Conservation (phyloP, 2,797 vertebrate species). For the Rhinoraja longicauda region DNA sequence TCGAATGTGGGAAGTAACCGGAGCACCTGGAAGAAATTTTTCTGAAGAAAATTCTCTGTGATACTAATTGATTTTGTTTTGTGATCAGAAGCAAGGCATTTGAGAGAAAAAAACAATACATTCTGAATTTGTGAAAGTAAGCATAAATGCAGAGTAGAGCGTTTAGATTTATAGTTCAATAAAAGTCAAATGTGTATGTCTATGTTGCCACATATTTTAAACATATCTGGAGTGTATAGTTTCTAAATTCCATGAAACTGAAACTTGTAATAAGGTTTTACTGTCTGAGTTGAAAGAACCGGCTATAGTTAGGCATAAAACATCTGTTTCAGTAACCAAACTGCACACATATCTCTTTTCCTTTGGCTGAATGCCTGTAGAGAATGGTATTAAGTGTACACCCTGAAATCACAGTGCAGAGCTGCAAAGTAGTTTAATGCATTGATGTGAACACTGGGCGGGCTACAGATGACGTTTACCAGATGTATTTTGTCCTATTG, state of each 20-base stretch:
- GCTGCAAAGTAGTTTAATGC: neutral
- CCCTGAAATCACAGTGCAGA: neutral
- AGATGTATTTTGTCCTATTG: neutral
- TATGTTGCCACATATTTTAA: neutral
- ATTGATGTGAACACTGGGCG: neutral
- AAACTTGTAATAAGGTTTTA: neutral
- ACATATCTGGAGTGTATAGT: neutral
- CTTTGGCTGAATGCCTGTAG: neutral
- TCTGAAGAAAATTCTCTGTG: neutral
- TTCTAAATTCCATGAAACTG: neutral
- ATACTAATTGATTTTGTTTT: neutral
- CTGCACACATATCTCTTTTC: neutral
- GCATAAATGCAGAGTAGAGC: neutral
- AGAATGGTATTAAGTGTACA: neutral
- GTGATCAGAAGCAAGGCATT: neutral
- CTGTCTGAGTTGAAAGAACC: neutral
- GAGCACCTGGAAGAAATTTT: no score
- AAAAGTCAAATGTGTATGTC: neutral
- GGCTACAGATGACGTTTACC: neutral
- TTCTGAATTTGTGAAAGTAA: neutral
- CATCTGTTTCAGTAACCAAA: constrained; percentile 1
- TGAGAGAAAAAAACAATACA: neutral
- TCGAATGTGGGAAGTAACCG: no score
- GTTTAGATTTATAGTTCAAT: neutral
- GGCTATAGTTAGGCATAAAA: neutral